Evolutionary conservation across 1,140 invertebrate species (phyloP), one percentile per base, ranked within the genome.

Genomic region (Anastrepha ludens): DNA sequence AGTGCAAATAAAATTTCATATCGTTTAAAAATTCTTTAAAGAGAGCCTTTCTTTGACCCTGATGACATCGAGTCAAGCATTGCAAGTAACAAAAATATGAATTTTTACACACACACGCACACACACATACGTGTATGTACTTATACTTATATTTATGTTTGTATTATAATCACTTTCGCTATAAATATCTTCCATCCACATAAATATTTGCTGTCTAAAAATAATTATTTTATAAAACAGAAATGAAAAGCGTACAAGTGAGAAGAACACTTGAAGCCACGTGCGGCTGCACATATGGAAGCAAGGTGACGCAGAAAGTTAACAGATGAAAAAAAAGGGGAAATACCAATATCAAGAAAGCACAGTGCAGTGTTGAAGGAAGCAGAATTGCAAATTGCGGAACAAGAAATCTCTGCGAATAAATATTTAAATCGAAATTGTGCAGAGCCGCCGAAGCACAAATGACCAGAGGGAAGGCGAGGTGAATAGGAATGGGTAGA

Each of bases 121-220:
- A 17, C 13, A 67, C 29, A 55, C 1, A 55, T 55, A 9, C 50
- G 29, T 2, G 50, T 55, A 39, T 20, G 4, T 11, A 15, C 41
- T 15, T 44, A n/a, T 44, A 47, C 67, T 74, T 13, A 9, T 58
- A 29, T 8, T 13, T 50, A 9, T 1, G n/a, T 81, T 2, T 55
- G 47, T 55, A 50, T 1, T 55, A n/a, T 55, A 50, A n/a, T 15
- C 2, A 20, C 17, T n/a, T 81, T 1, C 41, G 47, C 64, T 67
- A 67, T 8, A 67, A 67, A 67, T 67, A 67, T 7, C 64, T 39
- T 55, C 6, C 41, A n/a, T 55, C 13, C 13, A 78, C 44, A 15
- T 55, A 47, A 81, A 81, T 81, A 81, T 81, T 81, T 17, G 74
- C 3, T 81, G 47, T 58, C 74, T 81, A 81, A 81, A 81, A 81